Evolutionary conservation across 1,140 invertebrate species (phyloP).

Genomic region (Lasioglossum baleicum): DNA sequence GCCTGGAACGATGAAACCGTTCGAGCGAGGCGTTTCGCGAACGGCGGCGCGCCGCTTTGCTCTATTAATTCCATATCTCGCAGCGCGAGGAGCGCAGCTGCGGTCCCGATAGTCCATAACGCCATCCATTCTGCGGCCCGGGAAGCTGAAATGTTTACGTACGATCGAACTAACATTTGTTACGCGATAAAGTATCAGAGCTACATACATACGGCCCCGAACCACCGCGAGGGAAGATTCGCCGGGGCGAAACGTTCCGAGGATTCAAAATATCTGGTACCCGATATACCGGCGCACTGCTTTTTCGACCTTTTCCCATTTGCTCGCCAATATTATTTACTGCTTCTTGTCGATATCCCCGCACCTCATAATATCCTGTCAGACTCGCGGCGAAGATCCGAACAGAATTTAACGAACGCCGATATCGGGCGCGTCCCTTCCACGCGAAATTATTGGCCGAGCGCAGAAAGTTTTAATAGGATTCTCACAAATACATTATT

Average conservation of each 20-base stretch:
- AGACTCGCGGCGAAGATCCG: too few relatives aligned
- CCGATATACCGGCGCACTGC: neutral
- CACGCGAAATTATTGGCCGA: too few relatives aligned
- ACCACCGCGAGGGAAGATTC: slow-evolving; percentile 44
- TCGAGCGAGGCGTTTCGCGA: slow-evolving; percentile 1
- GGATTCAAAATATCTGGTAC: slow-evolving; percentile 40
- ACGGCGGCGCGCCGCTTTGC: slow-evolving; percentile 9
- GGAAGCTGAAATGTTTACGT: slow-evolving; percentile 63
- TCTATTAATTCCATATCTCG: slow-evolving; percentile 64
- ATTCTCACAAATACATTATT: too few relatives aligned
- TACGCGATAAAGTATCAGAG: slow-evolving; percentile 62
- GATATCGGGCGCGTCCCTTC: too few relatives aligned
- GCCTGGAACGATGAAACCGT: slow-evolving; percentile 17
- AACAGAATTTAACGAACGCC: too few relatives aligned
- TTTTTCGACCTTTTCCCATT: neutral
- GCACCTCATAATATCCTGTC: too few relatives aligned
- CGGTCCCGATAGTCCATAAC: slow-evolving; percentile 60
- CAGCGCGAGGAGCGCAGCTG: slow-evolving; percentile 54
- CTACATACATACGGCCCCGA: slow-evolving; percentile 37
- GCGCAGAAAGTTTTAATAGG: too few relatives aligned
- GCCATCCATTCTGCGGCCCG: slow-evolving; percentile 53
- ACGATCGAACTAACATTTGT: slow-evolving; percentile 64
- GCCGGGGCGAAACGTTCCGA: slow-evolving; percentile 2
- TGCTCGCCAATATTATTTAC: neutral
- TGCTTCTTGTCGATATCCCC: too few relatives aligned